Evolutionary conservation across 1,140 invertebrate genomes (phyloP).

Genomic region (Drosophila teissieri): DNA sequence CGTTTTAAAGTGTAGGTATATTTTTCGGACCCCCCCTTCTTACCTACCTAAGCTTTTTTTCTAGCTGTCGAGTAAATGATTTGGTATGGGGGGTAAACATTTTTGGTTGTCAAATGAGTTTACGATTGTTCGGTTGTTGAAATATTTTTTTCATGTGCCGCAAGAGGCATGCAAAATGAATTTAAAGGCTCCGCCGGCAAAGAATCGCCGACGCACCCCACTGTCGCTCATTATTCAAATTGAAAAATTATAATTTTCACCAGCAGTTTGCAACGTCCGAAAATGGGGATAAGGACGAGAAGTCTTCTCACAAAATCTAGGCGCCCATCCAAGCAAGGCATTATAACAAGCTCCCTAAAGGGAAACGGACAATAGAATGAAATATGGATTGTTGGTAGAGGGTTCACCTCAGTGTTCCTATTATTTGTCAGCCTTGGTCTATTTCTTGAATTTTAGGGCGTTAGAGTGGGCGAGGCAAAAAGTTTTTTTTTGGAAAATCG

Average conservation of each 20-base stretch:
- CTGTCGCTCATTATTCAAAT: slow-evolving; percentile 78
- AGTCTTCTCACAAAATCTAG: slow-evolving; percentile 10
- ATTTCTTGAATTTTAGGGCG: slow-evolving; percentile 53
- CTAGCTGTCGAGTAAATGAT: slow-evolving; percentile 75
- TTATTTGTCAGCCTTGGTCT: slow-evolving; percentile 53
- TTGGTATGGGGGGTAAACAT: slow-evolving; percentile 46
- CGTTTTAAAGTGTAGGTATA: slow-evolving; percentile 6
- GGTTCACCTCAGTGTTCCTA: slow-evolving; percentile 30
- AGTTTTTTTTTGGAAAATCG: too few relatives aligned
- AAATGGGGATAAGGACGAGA: not conserved
- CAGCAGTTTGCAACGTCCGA: slow-evolving; percentile 47
- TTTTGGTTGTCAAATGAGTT: slow-evolving; percentile 74
- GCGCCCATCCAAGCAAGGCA: slow-evolving; percentile 54
- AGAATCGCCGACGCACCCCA: slow-evolving; percentile 39
- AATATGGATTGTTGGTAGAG: not conserved
- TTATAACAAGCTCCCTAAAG: slow-evolving; percentile 79
- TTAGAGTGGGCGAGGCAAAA: too few relatives aligned
- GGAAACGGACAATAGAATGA: slow-evolving; percentile 41
- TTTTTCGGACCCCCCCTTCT: not conserved
- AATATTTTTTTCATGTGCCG: slow-evolving; percentile 31
- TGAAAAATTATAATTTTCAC: slow-evolving; percentile 82
- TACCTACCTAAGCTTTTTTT: slow-evolving; percentile 21
- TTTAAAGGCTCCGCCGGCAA: slow-evolving; percentile 73
- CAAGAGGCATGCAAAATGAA: slow-evolving; percentile 67
- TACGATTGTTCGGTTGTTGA: slow-evolving; percentile 78